Evolutionary conservation across 2,113 vertebrate genomes (phyloP).

Genomic region (Rhizomys pruinosus): DNA sequence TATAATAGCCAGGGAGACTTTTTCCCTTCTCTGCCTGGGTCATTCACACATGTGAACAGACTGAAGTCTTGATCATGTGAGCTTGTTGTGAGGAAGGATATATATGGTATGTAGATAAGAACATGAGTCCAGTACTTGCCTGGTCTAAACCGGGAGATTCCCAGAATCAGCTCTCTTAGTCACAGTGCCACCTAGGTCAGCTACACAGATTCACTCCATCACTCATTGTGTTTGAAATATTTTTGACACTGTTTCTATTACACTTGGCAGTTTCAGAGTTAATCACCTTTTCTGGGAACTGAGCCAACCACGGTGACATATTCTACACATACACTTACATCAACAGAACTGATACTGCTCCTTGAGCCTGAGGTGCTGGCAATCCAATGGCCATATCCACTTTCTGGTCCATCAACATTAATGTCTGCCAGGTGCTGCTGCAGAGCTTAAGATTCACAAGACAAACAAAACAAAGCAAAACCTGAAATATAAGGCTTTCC

Average conservation of each 20-base stretch:
- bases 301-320: constrained; percentile 12
- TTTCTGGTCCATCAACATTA: constrained; percentile 97
- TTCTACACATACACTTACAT: constrained; percentile 88
- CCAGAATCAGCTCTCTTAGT: neutral
- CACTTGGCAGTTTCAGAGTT: neutral
- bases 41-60: constrained; percentile 4
- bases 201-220: neutral
- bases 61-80: neutral
- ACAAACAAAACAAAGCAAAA: constrained; percentile 21
- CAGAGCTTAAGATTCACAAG: constrained; percentile 88
- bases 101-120: neutral
- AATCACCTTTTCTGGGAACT: constrained; percentile 18
- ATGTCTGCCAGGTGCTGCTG: constrained; percentile 99
- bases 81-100: neutral
- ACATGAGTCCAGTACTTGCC: neutral
- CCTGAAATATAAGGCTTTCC: constrained; percentile 21
- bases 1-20: neutral
- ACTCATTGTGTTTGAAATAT: neutral
- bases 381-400: constrained; percentile 97
- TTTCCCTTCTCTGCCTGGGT: neutral
- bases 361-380: constrained; percentile 97
- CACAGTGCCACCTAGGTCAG: neutral
- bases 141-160: neutral
- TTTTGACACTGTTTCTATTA: constrained; percentile 34
- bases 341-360: constrained; percentile 91